Evolutionary conservation across 2,113 vertebrate genomes (phyloP).

Genomic region (Saguinus midas): DNA sequence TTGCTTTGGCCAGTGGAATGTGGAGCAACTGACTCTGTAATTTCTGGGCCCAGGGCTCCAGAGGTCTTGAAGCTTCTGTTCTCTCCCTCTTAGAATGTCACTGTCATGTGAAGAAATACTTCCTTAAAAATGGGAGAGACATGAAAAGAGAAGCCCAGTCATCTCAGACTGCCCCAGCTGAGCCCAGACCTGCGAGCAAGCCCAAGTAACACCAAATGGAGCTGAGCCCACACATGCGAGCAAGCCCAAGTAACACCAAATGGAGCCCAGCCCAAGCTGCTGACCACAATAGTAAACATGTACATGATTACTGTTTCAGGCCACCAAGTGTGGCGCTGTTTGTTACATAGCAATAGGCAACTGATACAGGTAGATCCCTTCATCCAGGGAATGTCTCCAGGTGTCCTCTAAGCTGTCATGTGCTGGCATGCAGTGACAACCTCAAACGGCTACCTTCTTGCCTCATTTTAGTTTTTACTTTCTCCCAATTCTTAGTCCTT

Average conservation of each 20-base stretch:
- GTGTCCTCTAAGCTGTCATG: background rate
- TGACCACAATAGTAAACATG: background rate
- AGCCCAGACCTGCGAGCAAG: background rate
- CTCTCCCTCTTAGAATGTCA: background rate
- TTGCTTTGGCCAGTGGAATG: background rate
- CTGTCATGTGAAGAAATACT: background rate
- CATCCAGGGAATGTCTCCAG: background rate
- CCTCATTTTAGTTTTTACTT: background rate
- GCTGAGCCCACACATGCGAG: background rate
- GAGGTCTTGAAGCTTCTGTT: background rate
- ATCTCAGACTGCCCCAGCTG: background rate
- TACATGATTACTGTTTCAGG: too few relatives aligned
- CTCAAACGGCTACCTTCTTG: background rate
- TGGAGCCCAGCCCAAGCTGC: background rate
- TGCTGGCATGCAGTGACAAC: background rate
- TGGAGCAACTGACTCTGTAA: background rate
- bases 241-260: background rate
- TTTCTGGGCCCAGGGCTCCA: background rate
- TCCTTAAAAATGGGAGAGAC: background rate
- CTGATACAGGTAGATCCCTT: background rate
- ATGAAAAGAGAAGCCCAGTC: background rate
- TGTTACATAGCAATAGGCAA: background rate
- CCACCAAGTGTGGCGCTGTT: background rate
- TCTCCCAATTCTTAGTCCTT: background rate
- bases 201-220: too few relatives aligned